These are phyloP conservation scores for Acropternis orthonyx DNA, from an alignment of 2,797 vertebrate genomes.

Conservation along the genomic window DNA sequence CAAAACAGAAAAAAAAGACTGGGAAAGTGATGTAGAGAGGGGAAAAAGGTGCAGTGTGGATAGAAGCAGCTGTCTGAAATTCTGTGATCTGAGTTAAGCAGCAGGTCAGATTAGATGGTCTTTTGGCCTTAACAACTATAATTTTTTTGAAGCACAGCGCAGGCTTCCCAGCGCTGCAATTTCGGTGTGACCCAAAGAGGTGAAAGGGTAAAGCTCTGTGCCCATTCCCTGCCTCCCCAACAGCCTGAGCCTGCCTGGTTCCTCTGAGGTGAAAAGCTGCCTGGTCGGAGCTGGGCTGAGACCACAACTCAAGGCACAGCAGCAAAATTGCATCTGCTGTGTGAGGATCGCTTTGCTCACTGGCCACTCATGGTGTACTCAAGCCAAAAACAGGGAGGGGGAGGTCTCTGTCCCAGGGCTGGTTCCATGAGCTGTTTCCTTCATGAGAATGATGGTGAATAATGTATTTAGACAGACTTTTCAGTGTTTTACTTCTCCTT, in stretches of 20 bases:
- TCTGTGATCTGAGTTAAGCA: background rate
- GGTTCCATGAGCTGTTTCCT: background rate
- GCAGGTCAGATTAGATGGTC: background rate
- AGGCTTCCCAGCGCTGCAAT: background rate
- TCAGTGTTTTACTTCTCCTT: background rate
- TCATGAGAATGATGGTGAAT: background rate
- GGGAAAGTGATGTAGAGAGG: background rate
- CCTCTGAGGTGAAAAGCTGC: background rate
- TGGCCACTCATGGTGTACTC: background rate
- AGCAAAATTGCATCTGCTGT: background rate
- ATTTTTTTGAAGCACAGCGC: background rate
- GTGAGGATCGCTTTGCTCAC: background rate
- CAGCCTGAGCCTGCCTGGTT: background rate
- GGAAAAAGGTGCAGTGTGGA: background rate
- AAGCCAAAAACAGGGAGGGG: rapidly evolving
- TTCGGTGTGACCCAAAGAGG: background rate
- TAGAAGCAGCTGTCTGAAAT: background rate
- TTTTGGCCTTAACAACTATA: background rate
- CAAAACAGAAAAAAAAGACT: background rate
- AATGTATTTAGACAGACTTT: background rate
- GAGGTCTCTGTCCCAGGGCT: background rate
- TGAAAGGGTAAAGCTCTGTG: background rate
- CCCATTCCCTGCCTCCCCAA: background rate
- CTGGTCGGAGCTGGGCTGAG: background rate
- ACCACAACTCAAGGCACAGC: background rate